A percentile compares a stretch with the other conserved stretches of the same genome.
Conservation (phyloP, 2,797 vertebrate genomes). For the Thunnus albacares region DNA sequence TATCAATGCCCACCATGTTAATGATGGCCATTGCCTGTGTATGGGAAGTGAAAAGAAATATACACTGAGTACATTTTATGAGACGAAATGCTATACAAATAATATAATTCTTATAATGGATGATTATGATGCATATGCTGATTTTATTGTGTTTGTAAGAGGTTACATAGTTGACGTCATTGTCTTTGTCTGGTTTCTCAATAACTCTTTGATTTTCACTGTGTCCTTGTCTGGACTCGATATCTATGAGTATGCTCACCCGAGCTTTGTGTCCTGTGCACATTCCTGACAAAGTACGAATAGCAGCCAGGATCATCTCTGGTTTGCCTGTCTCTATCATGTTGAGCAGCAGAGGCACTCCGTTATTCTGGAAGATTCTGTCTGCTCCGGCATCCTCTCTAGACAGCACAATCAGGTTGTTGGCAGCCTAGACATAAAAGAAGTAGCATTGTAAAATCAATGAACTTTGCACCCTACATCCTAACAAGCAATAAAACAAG, state of each 20-base stretch:
- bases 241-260: conserved; percentile 80
- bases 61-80: not conserved
- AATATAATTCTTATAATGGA: not conserved
- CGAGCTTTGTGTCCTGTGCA: conserved; percentile 94
- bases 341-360: conserved; percentile 90
- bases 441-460: not conserved
- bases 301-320: conserved; percentile 92
- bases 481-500: not conserved
- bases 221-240: not conserved
- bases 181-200: not conserved
- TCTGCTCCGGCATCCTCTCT: conserved; percentile 96
- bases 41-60: conserved; percentile 8
- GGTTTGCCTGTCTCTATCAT: conserved; percentile 91
- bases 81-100: not conserved
- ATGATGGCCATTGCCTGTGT: conserved; percentile 92
- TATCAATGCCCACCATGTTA: conserved; percentile 89
- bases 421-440: conserved; percentile 89
- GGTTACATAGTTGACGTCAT: not conserved
- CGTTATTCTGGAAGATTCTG: conserved; percentile 96
- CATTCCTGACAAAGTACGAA: conserved; percentile 95
- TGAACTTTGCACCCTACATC: not conserved
- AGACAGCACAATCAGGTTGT: conserved; percentile 96
- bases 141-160: no score
- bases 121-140: no score
- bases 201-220: not conserved